Conservation (phyloP, 2,113 vertebrate genomes). For the Carlito syrichta region DNA sequence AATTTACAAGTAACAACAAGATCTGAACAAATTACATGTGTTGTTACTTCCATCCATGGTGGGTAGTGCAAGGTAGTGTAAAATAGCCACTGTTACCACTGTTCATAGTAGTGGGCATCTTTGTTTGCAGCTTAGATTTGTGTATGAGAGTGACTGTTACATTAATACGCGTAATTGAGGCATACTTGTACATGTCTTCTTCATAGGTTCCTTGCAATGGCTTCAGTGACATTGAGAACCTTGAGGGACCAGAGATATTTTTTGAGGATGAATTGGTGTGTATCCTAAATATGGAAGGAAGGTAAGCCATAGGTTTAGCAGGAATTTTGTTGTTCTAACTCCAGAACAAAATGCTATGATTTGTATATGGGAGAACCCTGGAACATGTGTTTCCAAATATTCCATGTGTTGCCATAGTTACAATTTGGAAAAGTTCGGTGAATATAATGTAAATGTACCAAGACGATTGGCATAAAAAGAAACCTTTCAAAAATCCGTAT, state of each 20-base stretch:
- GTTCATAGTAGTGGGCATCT: not conserved
- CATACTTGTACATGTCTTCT: slow-evolving; percentile 16
- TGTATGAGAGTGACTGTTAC: not conserved
- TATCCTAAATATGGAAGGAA: slow-evolving; percentile 93
- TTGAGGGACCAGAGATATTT: slow-evolving; percentile 94
- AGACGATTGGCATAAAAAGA: not conserved
- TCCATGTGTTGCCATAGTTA: not conserved
- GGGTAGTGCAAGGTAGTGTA: not conserved
- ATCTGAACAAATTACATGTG: not conserved
- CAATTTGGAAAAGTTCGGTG: not conserved
- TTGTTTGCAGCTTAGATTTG: not conserved
- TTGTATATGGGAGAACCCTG: not conserved
- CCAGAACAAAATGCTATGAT: not conserved
- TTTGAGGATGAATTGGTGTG: slow-evolving; percentile 97
- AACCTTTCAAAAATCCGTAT: not conserved
- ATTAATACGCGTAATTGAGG: not conserved
- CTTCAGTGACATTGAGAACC: slow-evolving; percentile 96
- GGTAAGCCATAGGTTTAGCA: slow-evolving; percentile 82
- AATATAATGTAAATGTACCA: not conserved
- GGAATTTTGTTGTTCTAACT: not conserved
- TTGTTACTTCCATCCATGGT: not conserved
- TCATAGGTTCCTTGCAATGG: slow-evolving; percentile 95
- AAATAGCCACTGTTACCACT: not conserved
- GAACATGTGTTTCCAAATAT: not conserved
- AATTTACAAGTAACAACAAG: not conserved